These are phyloP conservation scores for Philantomba maxwellii DNA, from an alignment of 2,113 vertebrate genomes.

Conservation along the genomic window DNA sequence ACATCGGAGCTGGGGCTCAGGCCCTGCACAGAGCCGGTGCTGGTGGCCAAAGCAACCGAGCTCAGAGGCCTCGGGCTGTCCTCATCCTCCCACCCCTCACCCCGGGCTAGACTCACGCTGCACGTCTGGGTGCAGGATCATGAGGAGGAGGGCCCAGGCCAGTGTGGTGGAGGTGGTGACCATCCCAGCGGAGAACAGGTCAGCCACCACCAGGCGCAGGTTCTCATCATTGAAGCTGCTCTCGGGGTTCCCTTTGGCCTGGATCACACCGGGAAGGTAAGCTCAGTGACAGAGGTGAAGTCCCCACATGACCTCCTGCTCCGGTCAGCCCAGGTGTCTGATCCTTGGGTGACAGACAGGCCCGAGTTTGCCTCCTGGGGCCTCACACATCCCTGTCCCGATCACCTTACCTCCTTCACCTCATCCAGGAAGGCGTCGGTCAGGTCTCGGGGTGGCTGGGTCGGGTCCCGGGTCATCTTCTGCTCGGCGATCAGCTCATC, in stretches of 20 bases:
- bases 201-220: constrained; percentile 47
- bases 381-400: fast-evolving
- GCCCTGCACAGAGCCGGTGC: fast-evolving
- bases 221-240: constrained; percentile 70
- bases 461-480: constrained; percentile 50
- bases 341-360: fast-evolving
- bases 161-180: constrained; percentile 72
- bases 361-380: fast-evolving
- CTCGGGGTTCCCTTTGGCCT: constrained; percentile 68
- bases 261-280: background rate
- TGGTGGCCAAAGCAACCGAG: fast-evolving
- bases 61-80: fast-evolving
- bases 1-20: background rate
- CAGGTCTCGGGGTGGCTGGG: constrained; percentile 62
- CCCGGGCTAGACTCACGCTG: constrained; percentile 72
- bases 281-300: too few species aligned
- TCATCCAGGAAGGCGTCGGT: constrained; percentile 75
- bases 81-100: background rate
- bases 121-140: constrained; percentile 76
- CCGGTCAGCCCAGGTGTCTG: fast-evolving
- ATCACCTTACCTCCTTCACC: constrained; percentile 74
- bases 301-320: too few species aligned
- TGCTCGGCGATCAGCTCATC: constrained; percentile 51
- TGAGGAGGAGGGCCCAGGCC: constrained; percentile 77
- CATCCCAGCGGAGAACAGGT: constrained; percentile 73